Base-by-base conservation (phyloP, 1,140 invertebrate species). In the Ylistrum balloti region DNA sequence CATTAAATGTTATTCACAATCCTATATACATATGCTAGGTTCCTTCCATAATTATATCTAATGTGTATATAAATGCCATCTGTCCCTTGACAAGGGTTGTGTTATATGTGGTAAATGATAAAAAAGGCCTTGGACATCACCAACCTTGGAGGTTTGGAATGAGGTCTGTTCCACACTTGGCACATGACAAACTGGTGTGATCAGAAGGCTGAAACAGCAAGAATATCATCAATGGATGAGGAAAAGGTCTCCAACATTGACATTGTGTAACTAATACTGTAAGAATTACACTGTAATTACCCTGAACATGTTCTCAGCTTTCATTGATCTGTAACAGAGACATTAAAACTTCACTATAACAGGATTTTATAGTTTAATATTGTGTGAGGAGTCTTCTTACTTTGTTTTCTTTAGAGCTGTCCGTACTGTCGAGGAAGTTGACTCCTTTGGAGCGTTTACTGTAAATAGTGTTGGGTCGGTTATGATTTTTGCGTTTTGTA, bases 381-480 rank as follows among this genome's bases (percentile, higher is more conserved):
- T n/a, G n/a, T n/a, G n/a, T n/a, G n/a, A n/a, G n/a, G n/a, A n/a
- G n/a, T n/a, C n/a, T n/a, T 86, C 13, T 41, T 87, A 91, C 90
- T 56, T 86, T n/a, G 41, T 91, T 91, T 86, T 88, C 86, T 20
- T 90, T 89, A 35, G 85, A 33, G 33, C 88, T 86, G 13, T 93
- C 91, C 15, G 86, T 41, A 17, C 86, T 88, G 33, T 92, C 91
- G 20, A 92, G 38, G 41, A 93, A 93, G 22, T 93, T 90, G 20
- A 93, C 90, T n/a, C 92, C 92, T 89, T 86, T 92, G 11, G 38
- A 28, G 11, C 88, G 86, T 86, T 93, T 93, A 15, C 33, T 34
- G 34, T 34, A 33, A 28, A 74, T 28, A 1, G 3, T 33, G 33
- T 34, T 90, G 13, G 45, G 11, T 33, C 86, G 88, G 33, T 34